Conservation (phyloP, 2,113 vertebrate species). For the Arothron firmamentum region DNA sequence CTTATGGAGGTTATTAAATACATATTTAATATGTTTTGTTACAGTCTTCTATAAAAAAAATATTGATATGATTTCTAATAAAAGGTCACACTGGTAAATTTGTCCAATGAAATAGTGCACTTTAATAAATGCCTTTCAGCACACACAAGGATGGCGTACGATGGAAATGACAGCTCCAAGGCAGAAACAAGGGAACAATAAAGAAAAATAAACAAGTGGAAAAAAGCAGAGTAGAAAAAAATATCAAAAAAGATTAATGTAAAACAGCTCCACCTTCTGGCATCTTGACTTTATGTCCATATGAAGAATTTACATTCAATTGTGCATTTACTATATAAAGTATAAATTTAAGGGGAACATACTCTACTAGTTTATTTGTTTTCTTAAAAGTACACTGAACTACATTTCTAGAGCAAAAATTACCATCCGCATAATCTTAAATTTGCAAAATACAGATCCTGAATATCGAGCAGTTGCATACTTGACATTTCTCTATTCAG, state of each 20-base stretch:
- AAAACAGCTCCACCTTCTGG: slow-evolving; percentile 24
- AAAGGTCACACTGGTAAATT: slow-evolving; percentile 6
- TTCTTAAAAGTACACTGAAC: neutral
- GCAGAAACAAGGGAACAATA: too few relatives aligned
- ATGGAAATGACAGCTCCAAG: too few relatives aligned
- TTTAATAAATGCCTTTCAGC: too few relatives aligned
- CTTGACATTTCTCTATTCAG: neutral
- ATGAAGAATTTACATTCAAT: too few relatives aligned
- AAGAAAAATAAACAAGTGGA: neutral
- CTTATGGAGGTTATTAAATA: neutral
- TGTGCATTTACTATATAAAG: neutral
- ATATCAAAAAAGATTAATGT: too few relatives aligned
- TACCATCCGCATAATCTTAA: too few relatives aligned
- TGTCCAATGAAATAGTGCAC: neutral
- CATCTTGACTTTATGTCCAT: neutral
- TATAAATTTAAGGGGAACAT: neutral
- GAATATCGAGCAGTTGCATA: too few relatives aligned
- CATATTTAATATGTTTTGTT: slow-evolving; percentile 18
- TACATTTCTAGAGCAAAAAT: neutral
- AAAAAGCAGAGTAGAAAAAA: neutral
- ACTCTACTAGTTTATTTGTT: neutral
- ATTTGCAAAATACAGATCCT: too few relatives aligned
- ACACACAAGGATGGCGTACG: too few relatives aligned
- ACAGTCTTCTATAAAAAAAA: slow-evolving; percentile 2
- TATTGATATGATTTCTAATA: slow-evolving; percentile 39